phyloP scores from a whole-genome alignment of 2,797 vertebrate genomes.

The Enoplosus armatus region DNA sequence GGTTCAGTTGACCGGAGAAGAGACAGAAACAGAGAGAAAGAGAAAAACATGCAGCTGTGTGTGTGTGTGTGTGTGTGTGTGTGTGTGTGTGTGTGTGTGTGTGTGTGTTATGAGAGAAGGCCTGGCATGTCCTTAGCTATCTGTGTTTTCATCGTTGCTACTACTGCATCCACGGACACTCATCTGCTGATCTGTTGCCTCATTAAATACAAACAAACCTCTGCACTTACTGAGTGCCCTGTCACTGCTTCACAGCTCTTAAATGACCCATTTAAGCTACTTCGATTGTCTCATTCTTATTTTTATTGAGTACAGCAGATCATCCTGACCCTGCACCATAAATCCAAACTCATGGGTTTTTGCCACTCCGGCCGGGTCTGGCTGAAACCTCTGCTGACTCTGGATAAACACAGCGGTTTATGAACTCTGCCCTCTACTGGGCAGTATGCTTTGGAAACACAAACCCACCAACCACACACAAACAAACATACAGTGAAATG shows the following conservation, averaged over 20 bases:
- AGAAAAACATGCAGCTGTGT: conserved; percentile 43
- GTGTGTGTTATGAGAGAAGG: conserved; percentile 34
- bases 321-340: conserved; percentile 41
- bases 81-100: conserved; percentile 51
- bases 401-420: conserved; percentile 67
- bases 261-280: conserved; percentile 19
- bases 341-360: conserved; percentile 42
- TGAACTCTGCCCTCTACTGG: conserved; percentile 80
- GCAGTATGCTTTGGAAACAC: conserved; percentile 59
- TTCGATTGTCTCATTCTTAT: conserved; percentile 34
- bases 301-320: conserved; percentile 46
- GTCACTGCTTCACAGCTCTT: conserved; percentile 17
- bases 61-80: conserved; percentile 50
- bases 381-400: conserved; percentile 69
- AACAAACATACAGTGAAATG: conserved; percentile 41
- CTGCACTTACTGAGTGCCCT: background rate
- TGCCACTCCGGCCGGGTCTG: conserved; percentile 33
- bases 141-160: conserved; percentile 16
- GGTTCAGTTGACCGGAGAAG: conserved; percentile 45
- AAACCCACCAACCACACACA: conserved; percentile 65
- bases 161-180: conserved; percentile 14
- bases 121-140: conserved; percentile 16
- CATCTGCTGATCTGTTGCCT: conserved; percentile 29
- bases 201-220: conserved; percentile 24
- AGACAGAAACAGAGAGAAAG: conserved; percentile 26